Base-by-base conservation (phyloP, 2,113 vertebrate genomes). In the Centropus unirufus region DNA sequence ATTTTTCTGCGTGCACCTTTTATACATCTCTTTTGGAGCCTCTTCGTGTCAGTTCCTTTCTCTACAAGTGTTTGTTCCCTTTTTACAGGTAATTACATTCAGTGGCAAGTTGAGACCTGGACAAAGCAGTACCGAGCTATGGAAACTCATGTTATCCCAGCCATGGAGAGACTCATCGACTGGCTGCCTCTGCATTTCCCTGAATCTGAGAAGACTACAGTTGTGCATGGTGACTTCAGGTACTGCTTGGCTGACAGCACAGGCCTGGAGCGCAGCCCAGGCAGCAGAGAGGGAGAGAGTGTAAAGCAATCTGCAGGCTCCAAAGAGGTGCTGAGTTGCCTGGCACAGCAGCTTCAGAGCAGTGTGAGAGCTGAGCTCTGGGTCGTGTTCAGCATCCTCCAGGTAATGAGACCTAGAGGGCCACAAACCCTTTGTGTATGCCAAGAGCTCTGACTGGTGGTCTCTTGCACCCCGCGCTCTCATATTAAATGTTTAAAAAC, bases 161-260 rank as follows among this genome's bases (percentile, higher is more conserved):
- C 97, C 0, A 98, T 99, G 98, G 98, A 99, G 93, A 96, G 98
- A 77, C 98, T 99, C 72, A 97, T 98, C 2, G 32, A 97, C 20
- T 99, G 98, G 98, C 97, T 99, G 49, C 98, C 98, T 5, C 91
- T 92, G 59, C 98, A 98, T 87, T 92, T 98, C 6, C 98, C 98
- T 14, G 58, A 63, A 16, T 90, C 96, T 30, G 97, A 98, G 92
- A 96, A 39, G 76, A 97, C 66, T 2, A 95, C 98, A 0, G 34
- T 98, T n/a, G 97, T 98, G 51, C 98, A 99, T 0, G 98, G 98
- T 55, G 98, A 98, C 92, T 99, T 98, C 98, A 98, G 98, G 98
- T 99, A 95, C 55, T 32, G 26, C 32, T 26, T 6, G 9, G 47
- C 68, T 21, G 14, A 9, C 12, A 14, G 59, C 52, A 4, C 27